Percentiles rank a stretch among this genome's conserved stretches.
Conservation (phyloP, 2,888 invertebrate genomes). For the Ceriagrion tenellum region DNA sequence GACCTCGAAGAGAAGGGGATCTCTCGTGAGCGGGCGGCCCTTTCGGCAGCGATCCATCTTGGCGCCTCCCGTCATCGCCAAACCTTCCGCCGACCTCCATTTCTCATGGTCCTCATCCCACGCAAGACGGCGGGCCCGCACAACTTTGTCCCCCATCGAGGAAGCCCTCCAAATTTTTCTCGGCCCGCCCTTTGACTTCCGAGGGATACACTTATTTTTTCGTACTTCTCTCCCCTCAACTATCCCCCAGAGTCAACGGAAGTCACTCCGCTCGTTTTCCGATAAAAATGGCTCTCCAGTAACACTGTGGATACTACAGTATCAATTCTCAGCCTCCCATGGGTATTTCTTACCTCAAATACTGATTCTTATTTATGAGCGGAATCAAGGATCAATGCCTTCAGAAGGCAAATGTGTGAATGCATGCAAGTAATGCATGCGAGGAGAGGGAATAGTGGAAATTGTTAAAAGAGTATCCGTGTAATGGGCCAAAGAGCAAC, state of each 20-base stretch:
- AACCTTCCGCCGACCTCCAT: not conserved
- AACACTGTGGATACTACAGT: too few relatives aligned
- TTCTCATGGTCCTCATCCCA: not conserved
- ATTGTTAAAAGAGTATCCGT: too few relatives aligned
- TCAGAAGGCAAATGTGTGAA: too few relatives aligned
- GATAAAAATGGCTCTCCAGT: too few relatives aligned
- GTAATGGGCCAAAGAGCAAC: too few relatives aligned
- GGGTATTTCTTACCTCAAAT: too few relatives aligned
- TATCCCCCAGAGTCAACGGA: not conserved
- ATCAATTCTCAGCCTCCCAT: too few relatives aligned
- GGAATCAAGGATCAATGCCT: too few relatives aligned
- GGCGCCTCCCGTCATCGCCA: not conserved
- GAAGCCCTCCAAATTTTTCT: not conserved
- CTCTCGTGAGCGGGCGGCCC: not conserved
- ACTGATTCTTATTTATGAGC: too few relatives aligned
- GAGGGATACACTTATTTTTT: not conserved
- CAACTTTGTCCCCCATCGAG: not conserved
- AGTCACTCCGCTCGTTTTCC: too few relatives aligned
- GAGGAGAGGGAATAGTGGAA: too few relatives aligned
- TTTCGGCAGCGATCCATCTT: not conserved
- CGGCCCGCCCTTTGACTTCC: not conserved
- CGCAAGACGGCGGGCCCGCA: not conserved
- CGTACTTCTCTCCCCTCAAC: not conserved
- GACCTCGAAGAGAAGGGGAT: not conserved
- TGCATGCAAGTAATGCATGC: too few relatives aligned